Base-by-base conservation (phyloP, 2,888 invertebrate genomes). In the Panzeria rudis region DNA sequence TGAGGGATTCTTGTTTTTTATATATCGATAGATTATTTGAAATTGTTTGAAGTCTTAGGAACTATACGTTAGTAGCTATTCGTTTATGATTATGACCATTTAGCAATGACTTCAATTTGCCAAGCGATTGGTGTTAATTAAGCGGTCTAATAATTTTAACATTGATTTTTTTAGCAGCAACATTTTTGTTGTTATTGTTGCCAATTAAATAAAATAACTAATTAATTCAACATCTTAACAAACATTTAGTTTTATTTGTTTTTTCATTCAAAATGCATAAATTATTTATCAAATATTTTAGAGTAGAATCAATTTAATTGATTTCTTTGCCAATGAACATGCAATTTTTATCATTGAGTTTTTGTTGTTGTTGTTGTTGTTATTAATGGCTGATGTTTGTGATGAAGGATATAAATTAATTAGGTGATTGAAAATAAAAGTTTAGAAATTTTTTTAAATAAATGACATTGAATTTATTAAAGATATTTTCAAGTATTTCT, bases 91-190 rank as follows among this genome's bases (percentile, higher is more conserved):
- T 82, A 64, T 71, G 61, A 79, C 78, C 82, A 72, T 82, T 85
- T 85, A 85, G 85, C 85, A 85, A 85, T 85, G 85, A 82, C 85
- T 85, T 82, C 85, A 54, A 85, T 80, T 82, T 76, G 71, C 73
- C 73, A 73, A 68, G 68, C 73, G 44, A 75, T 78, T 71, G 82
- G 73, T 85, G 82, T 79, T 85, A 79, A 78, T 79, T 82, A 79
- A 82, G 82, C 85, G 82, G 85, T 85, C 85, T 85, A 85, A 82
- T 85, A 82, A 82, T 79, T 85, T 62, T 75, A 75, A 66, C 82
- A 85, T 82, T 85, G 82, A 85, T 82, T 85, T 29, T 69, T 69
- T 69, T 6, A 54, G 25, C 25, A 25, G 54, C 23, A 20, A 44
- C 25, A 35, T 25, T 32, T 54, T 23, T 52, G n/a, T 64, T 76